A percentile compares a stretch with the other conserved stretches of the same genome.
Conservation (phyloP, 2,888 invertebrate species). For the Coenonympha glycerion region DNA sequence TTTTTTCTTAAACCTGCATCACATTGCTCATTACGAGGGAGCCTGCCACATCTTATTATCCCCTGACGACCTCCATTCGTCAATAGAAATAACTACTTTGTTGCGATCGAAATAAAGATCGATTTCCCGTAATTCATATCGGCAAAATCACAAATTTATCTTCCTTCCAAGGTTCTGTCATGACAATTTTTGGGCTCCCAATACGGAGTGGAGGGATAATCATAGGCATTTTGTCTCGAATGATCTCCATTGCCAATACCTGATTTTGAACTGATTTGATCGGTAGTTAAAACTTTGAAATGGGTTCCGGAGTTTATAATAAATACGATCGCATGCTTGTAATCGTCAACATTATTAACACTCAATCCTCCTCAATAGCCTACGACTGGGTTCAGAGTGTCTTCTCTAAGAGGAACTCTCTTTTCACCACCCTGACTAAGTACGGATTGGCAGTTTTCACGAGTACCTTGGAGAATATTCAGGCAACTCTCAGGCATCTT, state of each 20-base stretch:
- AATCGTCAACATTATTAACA: too few species aligned
- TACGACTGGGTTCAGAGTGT: too few species aligned
- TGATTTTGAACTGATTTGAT: conserved; percentile 33
- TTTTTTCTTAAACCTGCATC: conserved; percentile 46
- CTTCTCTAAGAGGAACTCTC: too few species aligned
- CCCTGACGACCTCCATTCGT: conserved; percentile 34
- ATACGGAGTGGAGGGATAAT: conserved; percentile 55
- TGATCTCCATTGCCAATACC: conserved; percentile 52
- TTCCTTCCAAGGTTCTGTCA: conserved; percentile 47
- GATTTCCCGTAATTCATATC: conserved; percentile 18
- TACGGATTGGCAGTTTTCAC: too few species aligned
- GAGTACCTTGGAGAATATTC: too few species aligned
- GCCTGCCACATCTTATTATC: conserved; percentile 55
- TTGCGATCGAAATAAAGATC: conserved; percentile 17
- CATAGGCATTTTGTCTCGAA: conserved; percentile 57
- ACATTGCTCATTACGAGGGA: conserved; percentile 52
- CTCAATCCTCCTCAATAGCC: too few species aligned
- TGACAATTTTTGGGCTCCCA: conserved; percentile 54
- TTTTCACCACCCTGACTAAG: too few species aligned
- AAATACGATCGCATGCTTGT: too few species aligned
- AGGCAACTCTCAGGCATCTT: too few species aligned
- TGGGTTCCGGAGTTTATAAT: too few species aligned
- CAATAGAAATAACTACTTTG: conserved; percentile 33
- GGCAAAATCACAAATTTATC: conserved; percentile 40
- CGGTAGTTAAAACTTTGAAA: background rate